These are phyloP conservation scores for Porites cylindrica DNA, from an alignment of 92 coral and sea anemone species.

Conservation along the genomic window DNA sequence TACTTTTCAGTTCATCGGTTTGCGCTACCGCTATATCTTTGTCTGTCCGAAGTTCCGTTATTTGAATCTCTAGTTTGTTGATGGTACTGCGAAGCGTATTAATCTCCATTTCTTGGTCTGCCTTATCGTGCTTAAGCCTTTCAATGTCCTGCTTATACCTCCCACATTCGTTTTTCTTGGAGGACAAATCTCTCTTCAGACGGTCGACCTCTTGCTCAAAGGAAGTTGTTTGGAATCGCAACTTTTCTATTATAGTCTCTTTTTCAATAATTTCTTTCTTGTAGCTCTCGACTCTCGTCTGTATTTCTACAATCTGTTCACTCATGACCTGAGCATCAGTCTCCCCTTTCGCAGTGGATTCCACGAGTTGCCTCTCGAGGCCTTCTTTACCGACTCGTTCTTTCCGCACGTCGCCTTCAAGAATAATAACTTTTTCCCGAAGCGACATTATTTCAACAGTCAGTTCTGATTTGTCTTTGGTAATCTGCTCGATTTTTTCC, in stretches of 20 bases:
- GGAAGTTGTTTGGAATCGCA: slow-evolving; percentile 78
- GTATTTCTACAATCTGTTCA: slow-evolving; percentile 75
- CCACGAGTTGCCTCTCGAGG: slow-evolving; percentile 59
- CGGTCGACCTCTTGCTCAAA: slow-evolving; percentile 85
- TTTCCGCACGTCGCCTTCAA: slow-evolving; percentile 82
- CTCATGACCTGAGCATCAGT: slow-evolving; percentile 70
- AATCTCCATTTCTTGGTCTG: slow-evolving; percentile 80
- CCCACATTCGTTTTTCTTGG: slow-evolving; percentile 84
- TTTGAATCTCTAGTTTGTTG: slow-evolving; percentile 78
- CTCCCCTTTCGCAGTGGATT: slow-evolving; percentile 71
- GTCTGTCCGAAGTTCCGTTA: slow-evolving; percentile 81
- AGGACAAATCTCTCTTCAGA: slow-evolving; percentile 80
- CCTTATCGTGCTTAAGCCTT: slow-evolving; percentile 75
- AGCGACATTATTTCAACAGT: slow-evolving; percentile 91
- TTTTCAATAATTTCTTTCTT: slow-evolving; percentile 85
- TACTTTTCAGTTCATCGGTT: slow-evolving; percentile 78
- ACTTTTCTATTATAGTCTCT: slow-evolving; percentile 85
- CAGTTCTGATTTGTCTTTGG: slow-evolving; percentile 90
- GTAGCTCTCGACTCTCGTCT: slow-evolving; percentile 78
- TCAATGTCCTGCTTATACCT: slow-evolving; percentile 67
- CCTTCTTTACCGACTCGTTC: slow-evolving; percentile 74
- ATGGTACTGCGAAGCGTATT: slow-evolving; percentile 77
- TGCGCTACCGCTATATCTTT: slow-evolving; percentile 76
- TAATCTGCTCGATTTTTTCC: slow-evolving; percentile 85
- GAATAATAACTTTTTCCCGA: slow-evolving; percentile 75